A percentile compares a stretch with the other conserved stretches of the same genome.
Conservation (phyloP, 2,888 invertebrate genomes). For the Malthinus flaveolus region DNA sequence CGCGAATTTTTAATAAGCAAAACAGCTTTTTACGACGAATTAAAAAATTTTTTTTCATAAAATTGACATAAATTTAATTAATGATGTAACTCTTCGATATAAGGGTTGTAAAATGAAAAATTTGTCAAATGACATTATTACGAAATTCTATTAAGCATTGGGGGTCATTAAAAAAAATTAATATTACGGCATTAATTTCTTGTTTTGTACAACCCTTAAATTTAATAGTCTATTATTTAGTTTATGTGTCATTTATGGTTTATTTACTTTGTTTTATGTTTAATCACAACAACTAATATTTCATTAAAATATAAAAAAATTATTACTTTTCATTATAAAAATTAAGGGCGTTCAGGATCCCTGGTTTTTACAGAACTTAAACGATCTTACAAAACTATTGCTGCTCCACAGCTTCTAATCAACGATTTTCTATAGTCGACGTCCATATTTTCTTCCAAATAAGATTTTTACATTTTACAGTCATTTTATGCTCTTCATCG, state of each 20-base stretch:
- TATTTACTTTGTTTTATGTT: not conserved
- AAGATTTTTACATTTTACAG: too few species aligned
- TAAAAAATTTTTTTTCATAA: not conserved
- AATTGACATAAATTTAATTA: too few species aligned
- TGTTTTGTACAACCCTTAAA: slow-evolving; percentile 1
- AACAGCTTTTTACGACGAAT: not conserved
- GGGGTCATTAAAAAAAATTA: not conserved
- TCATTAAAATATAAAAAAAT: not conserved
- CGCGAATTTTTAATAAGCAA: not conserved
- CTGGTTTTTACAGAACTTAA: too few species aligned
- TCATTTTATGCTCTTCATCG: too few species aligned
- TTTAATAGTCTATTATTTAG: not conserved
- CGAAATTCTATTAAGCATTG: too few species aligned
- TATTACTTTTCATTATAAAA: not conserved
- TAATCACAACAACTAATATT: slow-evolving; percentile 3
- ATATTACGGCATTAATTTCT: not conserved
- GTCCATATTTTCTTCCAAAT: too few species aligned
- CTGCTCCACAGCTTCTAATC: too few species aligned
- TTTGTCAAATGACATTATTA: too few species aligned
- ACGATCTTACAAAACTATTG: too few species aligned
- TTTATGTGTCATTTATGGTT: not conserved
- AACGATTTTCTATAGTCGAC: too few species aligned
- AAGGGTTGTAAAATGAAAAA: too few species aligned
- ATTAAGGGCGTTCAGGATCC: not conserved
- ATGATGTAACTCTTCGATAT: too few species aligned